phyloP scores from a whole-genome alignment of 2,888 invertebrate genomes.

The Psococerastis gibbosa region DNA sequence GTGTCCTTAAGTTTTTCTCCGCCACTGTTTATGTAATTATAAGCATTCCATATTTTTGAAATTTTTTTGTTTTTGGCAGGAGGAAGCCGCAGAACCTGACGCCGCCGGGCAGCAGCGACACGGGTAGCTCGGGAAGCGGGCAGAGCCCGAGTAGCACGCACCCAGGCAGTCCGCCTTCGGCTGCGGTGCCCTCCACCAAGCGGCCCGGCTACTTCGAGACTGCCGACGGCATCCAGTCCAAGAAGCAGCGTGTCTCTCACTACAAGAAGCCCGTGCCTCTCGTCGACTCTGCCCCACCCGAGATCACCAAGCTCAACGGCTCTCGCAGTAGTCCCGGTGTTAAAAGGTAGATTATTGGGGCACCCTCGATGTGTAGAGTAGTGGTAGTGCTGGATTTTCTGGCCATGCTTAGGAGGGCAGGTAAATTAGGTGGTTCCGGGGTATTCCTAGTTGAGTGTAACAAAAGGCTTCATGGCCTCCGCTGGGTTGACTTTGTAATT shows the following conservation, averaged over 20 bases:
- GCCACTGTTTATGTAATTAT: too few relatives aligned
- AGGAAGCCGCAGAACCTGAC: constrained; percentile 83
- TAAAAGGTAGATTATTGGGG: too few relatives aligned
- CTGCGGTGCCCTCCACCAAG: constrained; percentile 24
- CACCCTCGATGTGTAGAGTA: too few relatives aligned
- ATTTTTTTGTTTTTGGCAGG: constrained; percentile 28
- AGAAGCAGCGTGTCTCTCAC: constrained; percentile 68
- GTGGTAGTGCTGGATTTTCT: too few relatives aligned
- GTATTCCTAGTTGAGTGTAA: too few relatives aligned
- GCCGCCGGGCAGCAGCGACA: constrained; percentile 71
- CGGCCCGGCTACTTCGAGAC: constrained; percentile 42
- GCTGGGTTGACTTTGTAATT: too few relatives aligned
- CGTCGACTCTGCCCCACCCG: background rate
- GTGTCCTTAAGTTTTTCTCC: too few relatives aligned
- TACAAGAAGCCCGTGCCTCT: constrained; percentile 35
- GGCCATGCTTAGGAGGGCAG: too few relatives aligned
- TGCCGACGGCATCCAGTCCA: constrained; percentile 37
- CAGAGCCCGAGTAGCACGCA: constrained; percentile 60
- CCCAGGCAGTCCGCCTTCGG: constrained; percentile 44
- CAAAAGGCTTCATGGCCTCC: too few relatives aligned
- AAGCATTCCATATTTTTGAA: too few relatives aligned
- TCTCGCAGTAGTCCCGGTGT: background rate
- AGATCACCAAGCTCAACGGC: background rate
- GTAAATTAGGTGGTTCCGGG: too few relatives aligned
- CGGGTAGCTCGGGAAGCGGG: constrained; percentile 52